Base-by-base conservation (phyloP, 1,140 invertebrate species). In the Ceratitis capitata region DNA sequence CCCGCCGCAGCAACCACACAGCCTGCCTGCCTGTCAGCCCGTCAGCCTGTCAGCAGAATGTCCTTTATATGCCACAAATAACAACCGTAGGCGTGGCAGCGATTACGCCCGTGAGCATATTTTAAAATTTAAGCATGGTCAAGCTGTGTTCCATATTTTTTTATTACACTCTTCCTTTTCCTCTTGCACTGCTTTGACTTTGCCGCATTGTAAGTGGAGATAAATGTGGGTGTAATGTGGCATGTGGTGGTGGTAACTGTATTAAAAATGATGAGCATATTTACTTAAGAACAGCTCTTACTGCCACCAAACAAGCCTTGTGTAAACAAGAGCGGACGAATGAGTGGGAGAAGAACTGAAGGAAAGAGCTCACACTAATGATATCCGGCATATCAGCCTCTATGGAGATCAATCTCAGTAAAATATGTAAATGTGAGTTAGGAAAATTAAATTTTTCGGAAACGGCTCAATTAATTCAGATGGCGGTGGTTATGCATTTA, bases 11-110 rank as follows among this genome's bases (percentile, higher is more conserved):
- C n/a, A n/a, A n/a, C n/a, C n/a, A n/a, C n/a, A n/a, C n/a, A n/a
- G n/a, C n/a, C n/a, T n/a, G n/a, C n/a, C n/a, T n/a, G n/a, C n/a
- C n/a, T n/a, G n/a, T n/a, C n/a, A n/a, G n/a, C n/a, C n/a, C n/a
- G n/a, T n/a, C 89, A 90, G 87, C 89, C 89, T 90, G 87, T 19
- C 61, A 69, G 61, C 32, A 12, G 61, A 29, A 39, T 35, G 61
- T 35, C 29, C 32, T 35, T 69, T 69, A 19, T 35, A 69, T 35
- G 29, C 61, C 14, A 29, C 16, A 7, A 35, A 69, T 35, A 69
- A 35, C 14, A 69, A 69, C 26, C 3, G 58, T 10, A 61, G 58
- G 58, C 58, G 58, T 61, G 12, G 26, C 23, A 61, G 58, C 29
- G 58, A 16, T 32, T 32, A 32, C 58, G 58, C 26, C 23, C 26